These are phyloP conservation scores for Homarus gammarus DNA, from an alignment of 2,888 invertebrate genomes.

Conservation along the genomic window DNA sequence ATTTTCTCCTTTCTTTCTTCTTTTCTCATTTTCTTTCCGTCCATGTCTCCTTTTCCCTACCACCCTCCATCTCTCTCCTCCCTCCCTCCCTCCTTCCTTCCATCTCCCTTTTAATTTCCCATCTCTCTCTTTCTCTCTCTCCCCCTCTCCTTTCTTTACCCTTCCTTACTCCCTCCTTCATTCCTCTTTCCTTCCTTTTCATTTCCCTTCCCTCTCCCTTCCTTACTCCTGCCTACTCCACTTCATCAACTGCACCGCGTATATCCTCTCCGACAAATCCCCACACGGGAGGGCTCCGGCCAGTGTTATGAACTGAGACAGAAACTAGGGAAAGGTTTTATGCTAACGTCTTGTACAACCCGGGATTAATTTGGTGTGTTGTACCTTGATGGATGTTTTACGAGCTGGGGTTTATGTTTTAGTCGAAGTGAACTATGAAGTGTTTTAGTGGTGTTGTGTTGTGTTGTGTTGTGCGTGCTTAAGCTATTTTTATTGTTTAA, in stretches of 20 bases:
- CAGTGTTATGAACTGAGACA: constrained; percentile 56
- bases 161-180: neutral
- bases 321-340: constrained; percentile 61
- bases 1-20: neutral
- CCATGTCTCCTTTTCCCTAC: too few relatives aligned
- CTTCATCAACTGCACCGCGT: constrained; percentile 36
- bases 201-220: neutral
- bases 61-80: neutral
- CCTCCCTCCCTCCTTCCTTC: neutral
- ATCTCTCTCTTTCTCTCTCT: neutral
- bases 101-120: neutral
- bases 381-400: constrained; percentile 6
- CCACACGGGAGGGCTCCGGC: constrained; percentile 29
- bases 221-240: constrained; percentile 16
- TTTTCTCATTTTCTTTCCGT: neutral
- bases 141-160: neutral
- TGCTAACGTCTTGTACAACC: constrained; percentile 44
- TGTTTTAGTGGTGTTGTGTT: too few relatives aligned
- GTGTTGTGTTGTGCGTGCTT: too few relatives aligned
- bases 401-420: too few relatives aligned
- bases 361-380: constrained; percentile 42
- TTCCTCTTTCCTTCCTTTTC: neutral
- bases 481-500: too few relatives aligned
- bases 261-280: constrained; percentile 53
- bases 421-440: too few relatives aligned